phyloP scores from a whole-genome alignment of 2,113 vertebrate genomes.

The Cottus gobio region DNA sequence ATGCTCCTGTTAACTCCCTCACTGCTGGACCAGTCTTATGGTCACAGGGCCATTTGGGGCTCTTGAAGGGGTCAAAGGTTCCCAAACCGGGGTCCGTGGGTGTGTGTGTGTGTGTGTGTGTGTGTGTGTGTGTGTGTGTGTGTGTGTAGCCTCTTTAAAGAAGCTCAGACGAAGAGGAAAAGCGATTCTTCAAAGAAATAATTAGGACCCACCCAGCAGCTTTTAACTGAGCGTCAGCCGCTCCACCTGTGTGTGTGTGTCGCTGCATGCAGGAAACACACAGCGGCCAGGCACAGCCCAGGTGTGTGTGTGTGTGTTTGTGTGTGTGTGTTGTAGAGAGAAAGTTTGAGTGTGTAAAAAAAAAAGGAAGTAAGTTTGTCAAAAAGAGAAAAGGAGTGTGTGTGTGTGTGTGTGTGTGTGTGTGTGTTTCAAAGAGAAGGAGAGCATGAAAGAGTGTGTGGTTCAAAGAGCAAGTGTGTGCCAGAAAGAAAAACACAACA shows the following conservation, averaged over 20 bases:
- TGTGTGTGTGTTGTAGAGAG: not conserved
- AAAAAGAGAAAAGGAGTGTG: not conserved
- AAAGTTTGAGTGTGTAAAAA: not conserved
- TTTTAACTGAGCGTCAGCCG: conserved; percentile 65
- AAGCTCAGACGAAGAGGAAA: conserved; percentile 73
- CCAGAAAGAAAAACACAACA: not conserved
- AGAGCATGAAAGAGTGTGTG: conserved; percentile 1
- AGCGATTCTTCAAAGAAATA: conserved; percentile 77
- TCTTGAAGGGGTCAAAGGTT: conserved; percentile 18
- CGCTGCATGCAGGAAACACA: conserved; percentile 58
- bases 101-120: conserved; percentile 15
- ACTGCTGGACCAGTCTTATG: not conserved
- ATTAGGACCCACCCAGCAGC: conserved; percentile 74
- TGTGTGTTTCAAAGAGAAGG: conserved; percentile 2
- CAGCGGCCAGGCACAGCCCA: conserved; percentile 21
- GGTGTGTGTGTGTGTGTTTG: conserved; percentile 29
- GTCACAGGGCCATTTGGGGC: not conserved
- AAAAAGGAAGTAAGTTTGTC: not conserved
- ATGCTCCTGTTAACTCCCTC: not conserved
- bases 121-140: conserved; percentile 34
- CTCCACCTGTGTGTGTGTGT: conserved; percentile 43
- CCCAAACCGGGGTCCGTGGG: not conserved
- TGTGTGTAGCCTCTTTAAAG: conserved; percentile 66
- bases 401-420: not conserved
- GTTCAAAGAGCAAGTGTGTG: conserved; percentile 3